Evolutionary conservation across 2,888 invertebrate species (phyloP), one percentile per base, ranked within the genome.

Genomic region (Leucozona laternaria): DNA sequence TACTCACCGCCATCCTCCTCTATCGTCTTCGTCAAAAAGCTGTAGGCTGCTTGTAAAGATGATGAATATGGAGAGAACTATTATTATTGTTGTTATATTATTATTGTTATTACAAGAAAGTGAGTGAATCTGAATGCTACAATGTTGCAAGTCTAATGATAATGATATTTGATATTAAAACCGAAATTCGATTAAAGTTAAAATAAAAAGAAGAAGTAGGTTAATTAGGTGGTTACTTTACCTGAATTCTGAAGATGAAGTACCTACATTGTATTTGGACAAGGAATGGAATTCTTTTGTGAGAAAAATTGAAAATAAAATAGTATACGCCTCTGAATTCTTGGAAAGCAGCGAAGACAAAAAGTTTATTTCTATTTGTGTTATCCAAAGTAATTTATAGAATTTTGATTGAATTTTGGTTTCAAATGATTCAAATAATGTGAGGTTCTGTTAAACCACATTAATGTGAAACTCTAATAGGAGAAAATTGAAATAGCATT

Each of bases 21-120:
- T 4, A 5, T 15, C 5, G 17, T 10, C 13, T 37, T 71, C 60
- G 64, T 80, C 80, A 84, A 71, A 71, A 58, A 53, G 68, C 71
- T 77, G 43, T 34, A 81, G n/a, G 34, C 72, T 43, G 58, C 22
- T 53, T 68, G 68, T 25, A 53, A 31, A 6, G 13, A 31, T 60
- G 53, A 53, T 40, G 53, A 68, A 68, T 37, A 50, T 37, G 13
- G 28, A 66, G 15, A 13, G 48, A 20, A 66, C n/a, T 8, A 64
- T 28, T 43, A 68, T 22, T 50, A 34, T 60, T 25, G 4, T 37
- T 62, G 17, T 64, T 64, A 15, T 15, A 55, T 60, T 62, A n/a
- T 43, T 64, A 20, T 66, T 66, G 8, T 62, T 66, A 15, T 66
- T 66, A 17, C 48, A 80, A 76, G 76, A 85, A 85, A 85, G 80